Evolutionary conservation across 2,797 vertebrate species (phyloP).

Genomic region (Diplodus puntazzo): DNA sequence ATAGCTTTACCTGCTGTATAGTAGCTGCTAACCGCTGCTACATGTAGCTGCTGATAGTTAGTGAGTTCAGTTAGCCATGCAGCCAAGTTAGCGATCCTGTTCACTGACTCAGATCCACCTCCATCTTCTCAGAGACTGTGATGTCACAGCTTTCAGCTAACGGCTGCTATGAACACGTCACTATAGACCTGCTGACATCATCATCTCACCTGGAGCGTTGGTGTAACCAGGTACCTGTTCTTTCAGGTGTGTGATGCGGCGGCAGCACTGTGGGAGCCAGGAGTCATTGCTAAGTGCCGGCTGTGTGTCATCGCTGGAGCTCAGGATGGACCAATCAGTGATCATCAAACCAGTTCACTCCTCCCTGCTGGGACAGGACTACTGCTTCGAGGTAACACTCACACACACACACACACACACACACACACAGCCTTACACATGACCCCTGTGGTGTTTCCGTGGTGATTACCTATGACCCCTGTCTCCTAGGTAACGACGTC

Average conservation of each 20-base stretch:
- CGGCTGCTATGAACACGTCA: too few species aligned
- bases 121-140: neutral
- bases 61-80: too few species aligned
- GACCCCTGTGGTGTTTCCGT: neutral
- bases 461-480: slow-evolving; percentile 5
- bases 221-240: slow-evolving; percentile 1
- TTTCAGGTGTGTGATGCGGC: slow-evolving; percentile 96
- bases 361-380: slow-evolving; percentile 98
- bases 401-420: neutral
- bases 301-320: slow-evolving; percentile 93
- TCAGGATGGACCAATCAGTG: slow-evolving; percentile 99
- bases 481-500: slow-evolving; percentile 91
- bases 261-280: slow-evolving; percentile 94
- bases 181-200: neutral
- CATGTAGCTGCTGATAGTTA: too few species aligned
- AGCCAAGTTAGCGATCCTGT: too few species aligned
- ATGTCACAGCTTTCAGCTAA: neutral
- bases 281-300: slow-evolving; percentile 96
- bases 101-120: too few species aligned
- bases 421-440: neutral
- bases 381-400: slow-evolving; percentile 85
- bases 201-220: neutral
- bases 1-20: too few species aligned
- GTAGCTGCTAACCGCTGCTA: too few species aligned
- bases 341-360: slow-evolving; percentile 98